These are phyloP conservation scores for Entelurus aequoreus DNA, from an alignment of 2,113 vertebrate genomes.

Conservation along the genomic window DNA sequence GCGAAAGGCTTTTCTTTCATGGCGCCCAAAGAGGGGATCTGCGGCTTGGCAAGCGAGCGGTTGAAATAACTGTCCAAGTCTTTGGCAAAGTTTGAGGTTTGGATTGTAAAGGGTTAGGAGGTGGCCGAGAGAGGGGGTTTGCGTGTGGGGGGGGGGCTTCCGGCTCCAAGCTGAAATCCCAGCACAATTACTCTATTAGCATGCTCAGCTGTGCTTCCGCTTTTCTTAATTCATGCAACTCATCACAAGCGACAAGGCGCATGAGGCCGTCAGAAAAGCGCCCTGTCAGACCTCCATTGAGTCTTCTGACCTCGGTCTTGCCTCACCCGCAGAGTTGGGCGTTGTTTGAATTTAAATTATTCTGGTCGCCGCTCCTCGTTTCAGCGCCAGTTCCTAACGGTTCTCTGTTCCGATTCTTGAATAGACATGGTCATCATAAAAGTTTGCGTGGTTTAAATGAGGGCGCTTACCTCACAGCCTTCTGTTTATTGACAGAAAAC, in stretches of 20 bases:
- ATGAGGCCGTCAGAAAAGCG: constrained; percentile 59
- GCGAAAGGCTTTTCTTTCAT: constrained; percentile 15
- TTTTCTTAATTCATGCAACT: constrained; percentile 63
- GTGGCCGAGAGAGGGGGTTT: constrained; percentile 15
- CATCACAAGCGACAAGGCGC: constrained; percentile 62
- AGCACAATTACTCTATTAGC: constrained; percentile 69
- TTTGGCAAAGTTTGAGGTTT: constrained; percentile 29
- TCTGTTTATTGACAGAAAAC: too few relatives aligned
- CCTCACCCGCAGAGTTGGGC: constrained; percentile 11
- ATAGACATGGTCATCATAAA: too few relatives aligned
- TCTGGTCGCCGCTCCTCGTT: too few relatives aligned
- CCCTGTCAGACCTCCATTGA: constrained; percentile 63
- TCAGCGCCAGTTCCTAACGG: too few relatives aligned
- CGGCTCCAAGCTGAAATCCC: constrained; percentile 48
- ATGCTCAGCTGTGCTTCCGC: constrained; percentile 65
- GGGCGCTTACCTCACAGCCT: too few relatives aligned
- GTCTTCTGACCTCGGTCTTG: constrained; percentile 35
- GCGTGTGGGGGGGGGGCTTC: constrained; percentile 56
- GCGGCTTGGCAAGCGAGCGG: constrained; percentile 34
- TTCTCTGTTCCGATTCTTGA: too few relatives aligned
- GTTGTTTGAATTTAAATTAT: too few relatives aligned
- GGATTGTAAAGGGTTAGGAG: constrained; percentile 26
- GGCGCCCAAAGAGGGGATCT: constrained; percentile 17
- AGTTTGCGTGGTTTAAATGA: too few relatives aligned
- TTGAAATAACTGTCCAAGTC: constrained; percentile 42